Evolutionary conservation across 2,797 vertebrate species (phyloP).

Genomic region (Prionace glauca): DNA sequence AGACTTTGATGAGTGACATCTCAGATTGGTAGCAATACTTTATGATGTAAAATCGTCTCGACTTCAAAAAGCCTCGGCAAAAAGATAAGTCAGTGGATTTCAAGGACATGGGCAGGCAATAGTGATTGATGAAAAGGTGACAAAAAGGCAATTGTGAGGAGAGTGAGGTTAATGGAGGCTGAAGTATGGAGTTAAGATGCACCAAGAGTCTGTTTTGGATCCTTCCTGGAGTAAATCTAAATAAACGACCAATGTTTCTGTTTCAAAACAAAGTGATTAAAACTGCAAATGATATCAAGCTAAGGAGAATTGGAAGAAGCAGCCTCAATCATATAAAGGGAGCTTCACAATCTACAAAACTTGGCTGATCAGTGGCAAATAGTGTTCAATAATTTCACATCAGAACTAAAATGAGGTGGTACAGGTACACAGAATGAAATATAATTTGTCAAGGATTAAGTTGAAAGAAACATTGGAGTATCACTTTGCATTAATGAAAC

Average conservation of each 20-base stretch:
- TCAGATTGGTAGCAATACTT: neutral
- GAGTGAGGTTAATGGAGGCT: neutral
- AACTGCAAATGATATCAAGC: neutral
- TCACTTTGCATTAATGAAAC: neutral
- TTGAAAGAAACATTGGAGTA: neutral
- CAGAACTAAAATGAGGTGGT: neutral
- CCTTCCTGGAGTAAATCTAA: neutral
- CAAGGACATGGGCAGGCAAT: neutral
- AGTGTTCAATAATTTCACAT: neutral
- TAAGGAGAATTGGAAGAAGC: neutral
- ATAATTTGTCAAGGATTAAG: neutral
- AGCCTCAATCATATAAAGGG: neutral
- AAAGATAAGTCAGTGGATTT: neutral
- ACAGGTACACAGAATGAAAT: neutral
- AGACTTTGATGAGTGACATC: neutral
- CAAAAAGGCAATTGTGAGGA: neutral
- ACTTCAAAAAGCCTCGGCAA: neutral
- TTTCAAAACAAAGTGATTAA: neutral
- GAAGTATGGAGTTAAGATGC: neutral
- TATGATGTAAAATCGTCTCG: neutral
- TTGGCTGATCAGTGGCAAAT: neutral
- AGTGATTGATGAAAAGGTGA: neutral
- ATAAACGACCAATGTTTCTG: neutral
- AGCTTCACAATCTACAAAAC: neutral
- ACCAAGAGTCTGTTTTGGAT: neutral